Base-by-base conservation (phyloP, 2,888 invertebrate species). In the Chorisops tibialis region DNA sequence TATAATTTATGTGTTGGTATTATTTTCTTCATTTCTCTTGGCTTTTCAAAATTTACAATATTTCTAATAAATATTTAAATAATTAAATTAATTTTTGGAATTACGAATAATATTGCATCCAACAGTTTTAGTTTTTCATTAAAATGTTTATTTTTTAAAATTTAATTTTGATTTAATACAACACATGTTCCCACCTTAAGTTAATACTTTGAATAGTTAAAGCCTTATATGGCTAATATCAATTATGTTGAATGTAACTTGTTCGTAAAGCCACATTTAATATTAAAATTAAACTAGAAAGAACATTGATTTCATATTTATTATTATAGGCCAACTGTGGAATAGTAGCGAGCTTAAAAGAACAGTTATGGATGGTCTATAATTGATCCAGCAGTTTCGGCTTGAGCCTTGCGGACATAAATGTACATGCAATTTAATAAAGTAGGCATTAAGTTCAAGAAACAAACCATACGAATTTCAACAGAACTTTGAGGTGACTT, bases 131-230 rank as follows among this genome's bases (percentile, higher is more conserved):
- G n/a, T 30, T 47, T 60, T 54, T 4, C 58, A 54, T 61, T 62
- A 22, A 50, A 41, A 60, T 52, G 24, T 59, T 51, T 41, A 38
- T 52, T 51, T n/a, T n/a, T n/a, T n/a, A n/a, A n/a, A n/a, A 4
- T n/a, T 47, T 21, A 9, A 21, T 18, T 18, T 47, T 21, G 47
- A 12, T 52, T 37, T 35, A 52, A 61, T 45, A 51, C 18, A 64
- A 64, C 64, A 64, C 64, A 64, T 64, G 64, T 64, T 64, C 64
- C 59, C 64, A 64, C 49, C 45, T 56, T 56, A 43, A 43, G 45
- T 38, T 45, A 22, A 22, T 45, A 24, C 37, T 30, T 12, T 43
- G 56, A 30, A 45, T 18, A n/a, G 22, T 19, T 35, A 41, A 45
- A 21, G 22, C 22, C 19, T 48, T 50, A 16, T 35, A 50, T 30